Base-by-base conservation (phyloP, 2,888 invertebrate species). In the Troides helena region DNA sequence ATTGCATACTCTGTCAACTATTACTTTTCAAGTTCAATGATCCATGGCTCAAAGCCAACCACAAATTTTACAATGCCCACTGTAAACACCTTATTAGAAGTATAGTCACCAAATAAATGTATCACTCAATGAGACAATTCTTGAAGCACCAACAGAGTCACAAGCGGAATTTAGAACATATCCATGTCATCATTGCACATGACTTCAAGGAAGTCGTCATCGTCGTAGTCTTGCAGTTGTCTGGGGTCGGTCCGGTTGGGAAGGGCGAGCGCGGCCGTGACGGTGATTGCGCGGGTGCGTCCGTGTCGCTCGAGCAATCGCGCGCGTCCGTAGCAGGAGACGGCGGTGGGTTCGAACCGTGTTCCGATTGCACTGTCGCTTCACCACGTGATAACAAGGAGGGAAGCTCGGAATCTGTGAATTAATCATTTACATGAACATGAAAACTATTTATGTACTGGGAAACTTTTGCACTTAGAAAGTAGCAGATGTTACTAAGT, bases 261-360 rank as follows among this genome's bases (percentile, higher is more conserved):
- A 71, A 73, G 81, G 74, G 80, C 62, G 80, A 71, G 67, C 74
- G 77, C 4, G 73, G 70, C 36, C 73, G 72, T 10, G 75, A 68
- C 72, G 74, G 74, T 2, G 75, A 74, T 53, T 79, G 82, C 14
- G 93, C 93, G 70, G 89, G 90, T 0, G 89, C 88, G 81, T 94
- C 94, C n/a, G 94, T 94, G 80, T 95, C 95, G 69, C 94, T 94
- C 74, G 95, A 95, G 78, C 94, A 92, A 60, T 94, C 95, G 71
- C 94, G 94, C 21, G 95, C 94, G 83, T 96, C 96, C 0, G 96
- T 96, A 50, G 95, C 97, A 0, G 97, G 97, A 39, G 96, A 97
- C 7, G 97, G 97, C 17, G 97, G 97, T 62, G 97, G 97, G 89
- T 97, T 97, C 2, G 94, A 94, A 65, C 94, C 92, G 76, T 93